Conservation (phyloP, 2,888 invertebrate genomes). For the Ormyrus pomaceus region DNA sequence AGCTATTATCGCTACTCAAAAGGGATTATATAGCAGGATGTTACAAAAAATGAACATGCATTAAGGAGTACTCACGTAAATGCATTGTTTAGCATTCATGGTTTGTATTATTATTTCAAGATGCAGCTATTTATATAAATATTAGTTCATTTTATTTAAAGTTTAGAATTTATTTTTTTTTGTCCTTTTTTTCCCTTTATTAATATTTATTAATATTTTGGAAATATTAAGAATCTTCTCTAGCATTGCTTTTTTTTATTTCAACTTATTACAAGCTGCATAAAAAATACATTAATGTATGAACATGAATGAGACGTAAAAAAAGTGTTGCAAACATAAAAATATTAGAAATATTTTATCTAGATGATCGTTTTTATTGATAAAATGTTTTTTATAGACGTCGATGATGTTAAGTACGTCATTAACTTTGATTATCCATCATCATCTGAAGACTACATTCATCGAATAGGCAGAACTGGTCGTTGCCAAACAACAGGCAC, state of each 20-base stretch:
- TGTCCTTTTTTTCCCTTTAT: conserved; percentile 5
- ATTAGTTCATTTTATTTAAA: conserved; percentile 36
- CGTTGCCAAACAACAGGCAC: conserved; percentile 91
- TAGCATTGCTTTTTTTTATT: background rate
- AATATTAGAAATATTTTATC: background rate
- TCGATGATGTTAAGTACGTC: conserved; percentile 96
- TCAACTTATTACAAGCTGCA: conserved; percentile 46
- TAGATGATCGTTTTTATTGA: conserved; percentile 23
- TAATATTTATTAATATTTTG: conserved; percentile 33
- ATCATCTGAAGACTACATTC: conserved; percentile 96
- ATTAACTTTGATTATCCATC: conserved; percentile 98
- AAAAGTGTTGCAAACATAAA: conserved; percentile 3
- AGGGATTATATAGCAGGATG: conserved; percentile 70
- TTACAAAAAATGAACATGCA: conserved; percentile 72
- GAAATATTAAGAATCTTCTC: too few species aligned
- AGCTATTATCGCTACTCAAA: conserved; percentile 75
- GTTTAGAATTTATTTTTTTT: background rate
- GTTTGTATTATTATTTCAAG: conserved; percentile 74
- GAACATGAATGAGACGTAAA: conserved; percentile 53
- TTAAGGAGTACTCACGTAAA: conserved; percentile 71
- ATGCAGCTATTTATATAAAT: conserved; percentile 66
- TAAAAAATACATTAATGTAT: conserved; percentile 49
- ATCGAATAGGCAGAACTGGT: conserved; percentile 95
- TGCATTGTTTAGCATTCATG: conserved; percentile 73
- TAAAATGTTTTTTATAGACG: conserved; percentile 81